phyloP scores from a whole-genome alignment of 2,797 vertebrate genomes.

The Argyrosomus regius region DNA sequence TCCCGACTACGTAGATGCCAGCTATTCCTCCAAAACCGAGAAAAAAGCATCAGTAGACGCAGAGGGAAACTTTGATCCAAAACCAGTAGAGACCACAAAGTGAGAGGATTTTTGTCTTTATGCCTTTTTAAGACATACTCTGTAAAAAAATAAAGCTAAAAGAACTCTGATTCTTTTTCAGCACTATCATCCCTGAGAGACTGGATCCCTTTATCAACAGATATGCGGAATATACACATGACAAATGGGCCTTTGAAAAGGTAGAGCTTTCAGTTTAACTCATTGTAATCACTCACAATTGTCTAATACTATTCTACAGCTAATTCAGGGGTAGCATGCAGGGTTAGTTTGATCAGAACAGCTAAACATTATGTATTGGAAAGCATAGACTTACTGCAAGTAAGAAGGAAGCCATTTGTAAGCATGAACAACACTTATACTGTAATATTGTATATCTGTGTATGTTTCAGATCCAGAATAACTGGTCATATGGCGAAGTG shows the following conservation, averaged over 20 bases:
- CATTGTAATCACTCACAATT: background rate
- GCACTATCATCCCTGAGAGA: constrained; percentile 95
- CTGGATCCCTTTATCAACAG: constrained; percentile 94
- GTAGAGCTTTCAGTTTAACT: constrained; percentile 68
- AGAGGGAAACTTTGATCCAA: constrained; percentile 97
- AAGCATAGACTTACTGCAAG: background rate
- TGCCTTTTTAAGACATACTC: background rate
- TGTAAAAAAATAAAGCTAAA: constrained; percentile 3
- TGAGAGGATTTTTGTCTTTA: constrained; percentile 72
- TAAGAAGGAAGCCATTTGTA: background rate
- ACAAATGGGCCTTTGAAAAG: constrained; percentile 97
- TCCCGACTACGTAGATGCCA: constrained; percentile 95
- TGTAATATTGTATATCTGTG: background rate
- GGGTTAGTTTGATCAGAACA: constrained; percentile 6
- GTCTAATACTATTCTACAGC: background rate
- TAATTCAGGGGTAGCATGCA: background rate
- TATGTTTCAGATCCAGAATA: constrained; percentile 92
- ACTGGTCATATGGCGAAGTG: constrained; percentile 93
- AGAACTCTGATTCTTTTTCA: constrained; percentile 60
- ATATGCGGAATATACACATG: constrained; percentile 94
- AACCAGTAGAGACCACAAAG: constrained; percentile 96
- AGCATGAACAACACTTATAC: background rate
- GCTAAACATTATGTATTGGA: background rate
- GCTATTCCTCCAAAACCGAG: constrained; percentile 95
- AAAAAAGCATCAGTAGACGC: constrained; percentile 96